Base-by-base conservation (phyloP, 1,140 invertebrate species). In the Probaryconus sp. region DNA sequence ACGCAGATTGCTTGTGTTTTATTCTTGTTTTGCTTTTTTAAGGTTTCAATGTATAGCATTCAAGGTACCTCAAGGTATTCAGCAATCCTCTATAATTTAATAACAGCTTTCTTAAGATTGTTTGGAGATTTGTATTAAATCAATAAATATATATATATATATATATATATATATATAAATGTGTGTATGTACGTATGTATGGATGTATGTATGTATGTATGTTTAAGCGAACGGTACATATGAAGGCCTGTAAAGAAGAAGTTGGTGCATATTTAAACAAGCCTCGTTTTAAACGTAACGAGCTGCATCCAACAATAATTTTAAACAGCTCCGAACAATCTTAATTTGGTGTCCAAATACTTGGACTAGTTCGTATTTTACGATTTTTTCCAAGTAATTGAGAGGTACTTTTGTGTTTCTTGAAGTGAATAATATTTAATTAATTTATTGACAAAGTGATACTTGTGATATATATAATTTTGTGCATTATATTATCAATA, bases 11-110 rank as follows among this genome's bases (percentile, higher is more conserved):
- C 16, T 76, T 65, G 31, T 69, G 76, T 76, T 78, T 70, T 76
- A 79, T 79, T 79, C 77, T 71, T 78, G 77, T 78, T 78, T 50
- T 70, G 51, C 31, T 24, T 55, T 78, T 47, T 61, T 78, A 76
- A 68, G 73, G 77, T 69, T 78, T 78, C 77, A 38, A 31, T 76
- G 69, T 75, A 50, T 75, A 69, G 71, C 65, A 71, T 61, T 82
- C 71, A 84, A 83, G 76, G 79, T 84, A 79, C 78, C 75, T 79
- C 80, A 84, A 85, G 85, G 83, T 85, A 83, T 86, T 87, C 85
- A 40, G 50, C 71, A 86, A 87, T 85, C 84, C 79, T 67, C 60
- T 55, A 42, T 85, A 86, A 85, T 81, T 80, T 73, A 86, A 86
- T 87, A 83, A 83, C 35, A 40, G 48, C 55, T 45, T 71, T 74